These are phyloP conservation scores for Ondatra zibethicus DNA, from an alignment of 2,113 vertebrate genomes.

Conservation along the genomic window DNA sequence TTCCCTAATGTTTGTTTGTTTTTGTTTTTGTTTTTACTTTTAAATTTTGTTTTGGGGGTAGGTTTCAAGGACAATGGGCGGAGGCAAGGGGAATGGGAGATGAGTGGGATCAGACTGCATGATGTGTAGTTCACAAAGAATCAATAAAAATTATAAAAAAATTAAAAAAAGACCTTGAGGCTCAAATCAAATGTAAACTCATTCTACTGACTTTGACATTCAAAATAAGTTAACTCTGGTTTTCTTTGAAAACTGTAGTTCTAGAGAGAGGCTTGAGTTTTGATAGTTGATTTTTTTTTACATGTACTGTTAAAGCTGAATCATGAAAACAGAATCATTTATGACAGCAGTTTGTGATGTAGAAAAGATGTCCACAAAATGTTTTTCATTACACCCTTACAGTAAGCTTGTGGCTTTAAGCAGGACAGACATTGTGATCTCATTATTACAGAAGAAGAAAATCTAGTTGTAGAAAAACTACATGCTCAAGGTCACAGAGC, in stretches of 20 bases:
- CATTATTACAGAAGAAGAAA: neutral
- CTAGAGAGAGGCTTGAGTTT: neutral
- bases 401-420: constrained; percentile 14
- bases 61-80: no score
- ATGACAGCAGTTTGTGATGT: neutral
- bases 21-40: neutral
- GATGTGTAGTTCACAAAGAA: neutral
- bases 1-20: neutral
- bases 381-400: neutral
- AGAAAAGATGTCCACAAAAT: constrained; percentile 33
- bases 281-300: neutral
- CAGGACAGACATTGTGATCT: neutral
- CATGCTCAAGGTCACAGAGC: neutral
- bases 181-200: neutral
- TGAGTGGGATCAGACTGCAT: neutral
- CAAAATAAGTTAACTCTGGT: neutral
- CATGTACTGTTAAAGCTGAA: constrained; percentile 30
- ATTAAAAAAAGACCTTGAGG: neutral
- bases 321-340: neutral
- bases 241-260: neutral
- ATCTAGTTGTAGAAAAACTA: neutral
- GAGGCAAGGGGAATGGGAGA: neutral
- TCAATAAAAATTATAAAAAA: neutral
- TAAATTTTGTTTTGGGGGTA: neutral
- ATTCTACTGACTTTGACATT: neutral